Conservation (phyloP, 2,888 invertebrate species). For the Macroteleia sp. region DNA sequence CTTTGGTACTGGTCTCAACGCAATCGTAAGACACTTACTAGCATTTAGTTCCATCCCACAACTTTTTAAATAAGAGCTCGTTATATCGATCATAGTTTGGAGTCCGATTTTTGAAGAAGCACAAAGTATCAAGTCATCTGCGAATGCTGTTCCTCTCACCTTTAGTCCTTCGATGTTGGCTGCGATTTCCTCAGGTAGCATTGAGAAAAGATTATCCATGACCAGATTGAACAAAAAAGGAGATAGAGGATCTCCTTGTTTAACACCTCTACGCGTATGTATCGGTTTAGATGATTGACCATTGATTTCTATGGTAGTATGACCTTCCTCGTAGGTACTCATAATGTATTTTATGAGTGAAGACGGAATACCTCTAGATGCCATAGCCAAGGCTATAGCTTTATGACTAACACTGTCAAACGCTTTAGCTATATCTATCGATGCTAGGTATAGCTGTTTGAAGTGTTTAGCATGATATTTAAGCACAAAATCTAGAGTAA, state of each 20-base stretch:
- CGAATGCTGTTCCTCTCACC: conserved; percentile 58
- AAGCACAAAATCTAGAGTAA: conserved; percentile 15
- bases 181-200: background rate
- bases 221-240: conserved; percentile 51
- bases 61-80: background rate
- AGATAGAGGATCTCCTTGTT: conserved; percentile 67
- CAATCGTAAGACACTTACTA: background rate
- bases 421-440: conserved; percentile 51
- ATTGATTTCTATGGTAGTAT: background rate
- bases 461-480: background rate
- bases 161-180: background rate
- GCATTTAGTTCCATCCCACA: conserved; percentile 10
- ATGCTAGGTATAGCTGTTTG: conserved; percentile 43
- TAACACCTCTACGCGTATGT: conserved; percentile 44
- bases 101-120: conserved; percentile 21
- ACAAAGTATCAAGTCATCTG: conserved; percentile 60
- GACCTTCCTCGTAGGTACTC: background rate
- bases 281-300: conserved; percentile 6
- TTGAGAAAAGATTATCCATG: background rate
- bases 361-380: background rate
- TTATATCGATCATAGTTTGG: background rate
- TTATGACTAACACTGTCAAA: conserved; percentile 53
- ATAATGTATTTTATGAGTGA: conserved; percentile 10
- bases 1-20: background rate
- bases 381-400: conserved; percentile 5